Base-by-base conservation (phyloP, 37 sponge, comb jelly and placozoan genomes). In the Diacarnus erythraeanus region DNA sequence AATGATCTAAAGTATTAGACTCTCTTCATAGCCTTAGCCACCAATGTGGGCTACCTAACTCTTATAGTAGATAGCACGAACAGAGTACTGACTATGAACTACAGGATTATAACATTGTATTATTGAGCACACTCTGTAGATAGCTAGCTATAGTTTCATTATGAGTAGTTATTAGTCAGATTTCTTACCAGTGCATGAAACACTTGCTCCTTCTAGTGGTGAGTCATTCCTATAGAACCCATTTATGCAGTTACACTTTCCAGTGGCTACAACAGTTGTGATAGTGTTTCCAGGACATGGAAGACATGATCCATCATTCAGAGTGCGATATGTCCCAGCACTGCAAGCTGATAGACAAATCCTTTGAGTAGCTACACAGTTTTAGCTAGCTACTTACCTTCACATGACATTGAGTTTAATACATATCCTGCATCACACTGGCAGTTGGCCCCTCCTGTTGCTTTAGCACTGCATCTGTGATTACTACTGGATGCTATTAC, bases 151-250 rank as follows among this genome's bases (percentile, higher is more conserved):
- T n/a, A n/a, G n/a, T n/a, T n/a, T n/a, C n/a, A n/a, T n/a, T n/a
- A n/a, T n/a, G n/a, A n/a, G n/a, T n/a, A n/a, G n/a, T n/a, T n/a
- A n/a, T n/a, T n/a, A n/a, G n/a, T n/a, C n/a, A n/a, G n/a, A n/a
- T n/a, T n/a, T 3, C 66, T 20, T 10, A 65, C 66, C 34, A 34
- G 66, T 31, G 34, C 66, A 65, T 2, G 10, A 31, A 34, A 30
- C 31, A 5, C 33, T 35, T 8, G 66, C 35, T 26, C 66, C 66
- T 30, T 65, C 66, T 10, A 12, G 66, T 31, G 66, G 42, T 2
- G 43, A 41, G 42, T 71, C 44, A n/a, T 71, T 71, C 44, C 72
- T 71, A n/a, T 44, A 71, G 72, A 71, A 71, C 4, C 72, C 72
- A 3, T 29, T 2, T 43, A 71, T 10, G 27, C 72, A 71, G 22